phyloP scores from a whole-genome alignment of 2,113 vertebrate genomes.

The Caranx ignobilis region DNA sequence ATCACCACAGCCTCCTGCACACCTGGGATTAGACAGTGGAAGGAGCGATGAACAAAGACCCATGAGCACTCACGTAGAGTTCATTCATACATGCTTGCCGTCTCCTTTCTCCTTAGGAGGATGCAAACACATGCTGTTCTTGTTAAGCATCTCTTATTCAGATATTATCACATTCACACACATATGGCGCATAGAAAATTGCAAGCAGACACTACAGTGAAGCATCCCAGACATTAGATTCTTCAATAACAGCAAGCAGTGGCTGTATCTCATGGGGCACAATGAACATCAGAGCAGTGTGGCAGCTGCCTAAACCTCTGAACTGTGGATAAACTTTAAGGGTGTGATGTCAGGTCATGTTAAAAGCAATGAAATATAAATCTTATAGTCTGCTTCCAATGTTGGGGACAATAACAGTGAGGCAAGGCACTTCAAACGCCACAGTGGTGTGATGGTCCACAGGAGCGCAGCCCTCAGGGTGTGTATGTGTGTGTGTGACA shows the following conservation, averaged over 20 bases:
- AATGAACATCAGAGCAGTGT: conserved; percentile 33
- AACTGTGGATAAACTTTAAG: conserved; percentile 38
- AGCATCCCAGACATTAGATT: conserved; percentile 38
- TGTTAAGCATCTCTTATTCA: conserved; percentile 7
- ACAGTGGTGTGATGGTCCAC: conserved; percentile 72
- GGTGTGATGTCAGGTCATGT: conserved; percentile 51
- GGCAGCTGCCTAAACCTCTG: conserved; percentile 8
- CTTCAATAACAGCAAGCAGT: conserved; percentile 30
- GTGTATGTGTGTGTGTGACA: conserved; percentile 62
- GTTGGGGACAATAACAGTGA: conserved; percentile 63
- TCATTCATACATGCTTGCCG: not conserved
- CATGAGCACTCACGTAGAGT: not conserved
- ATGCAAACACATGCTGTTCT: conserved; percentile 25
- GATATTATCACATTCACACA: conserved; percentile 2
- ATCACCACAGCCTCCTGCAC: conserved; percentile 94
- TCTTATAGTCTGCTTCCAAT: conserved; percentile 51
- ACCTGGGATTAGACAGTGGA: conserved; percentile 82
- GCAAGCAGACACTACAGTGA: conserved; percentile 30
- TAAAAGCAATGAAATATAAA: conserved; percentile 56
- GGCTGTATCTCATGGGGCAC: conserved; percentile 31
- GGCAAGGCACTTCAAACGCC: conserved; percentile 63
- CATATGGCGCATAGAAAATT: not conserved
- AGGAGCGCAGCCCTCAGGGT: conserved; percentile 67
- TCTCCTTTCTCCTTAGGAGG: not conserved
- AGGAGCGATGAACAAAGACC: not conserved